Conservation (phyloP, 2,113 vertebrate genomes). For the Pomatorhinus ruficollis region DNA sequence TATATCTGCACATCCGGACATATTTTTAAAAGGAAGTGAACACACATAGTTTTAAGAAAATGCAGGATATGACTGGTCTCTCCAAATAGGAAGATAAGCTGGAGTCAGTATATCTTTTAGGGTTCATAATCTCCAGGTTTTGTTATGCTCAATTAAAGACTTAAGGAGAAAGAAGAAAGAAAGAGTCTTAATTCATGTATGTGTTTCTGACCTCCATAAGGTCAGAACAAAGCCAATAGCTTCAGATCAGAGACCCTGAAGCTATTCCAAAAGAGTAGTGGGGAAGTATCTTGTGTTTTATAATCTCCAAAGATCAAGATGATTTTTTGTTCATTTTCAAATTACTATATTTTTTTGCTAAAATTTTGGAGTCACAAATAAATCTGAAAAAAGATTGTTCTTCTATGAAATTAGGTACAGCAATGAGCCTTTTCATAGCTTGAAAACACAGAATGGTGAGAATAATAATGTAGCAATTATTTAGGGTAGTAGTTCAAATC, state of each 20-base stretch:
- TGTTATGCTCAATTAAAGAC: not conserved
- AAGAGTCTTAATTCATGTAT: not conserved
- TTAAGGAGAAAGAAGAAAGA: not conserved
- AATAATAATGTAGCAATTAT: not conserved
- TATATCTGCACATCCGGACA: accelerated
- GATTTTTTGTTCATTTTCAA: not conserved
- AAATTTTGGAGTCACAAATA: not conserved
- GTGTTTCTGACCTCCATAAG: not conserved
- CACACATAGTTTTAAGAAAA: not conserved
- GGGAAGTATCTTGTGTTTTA: not conserved
- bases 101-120: not conserved
- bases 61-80: not conserved
- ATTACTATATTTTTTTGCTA: not conserved
- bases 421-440: not conserved
- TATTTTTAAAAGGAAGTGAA: not conserved
- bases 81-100: not conserved
- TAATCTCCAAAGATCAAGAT: not conserved
- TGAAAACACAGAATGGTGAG: not conserved
- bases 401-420: not conserved
- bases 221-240: not conserved
- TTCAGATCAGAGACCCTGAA: not conserved
- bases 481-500: not conserved
- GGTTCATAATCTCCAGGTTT: not conserved
- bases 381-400: not conserved
- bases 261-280: not conserved